A percentile compares a stretch with the other conserved stretches of the same genome.
These are phyloP conservation scores for Tamandua tetradactyla DNA, from an alignment of 2,797 vertebrate genomes.

Conservation along the genomic window DNA sequence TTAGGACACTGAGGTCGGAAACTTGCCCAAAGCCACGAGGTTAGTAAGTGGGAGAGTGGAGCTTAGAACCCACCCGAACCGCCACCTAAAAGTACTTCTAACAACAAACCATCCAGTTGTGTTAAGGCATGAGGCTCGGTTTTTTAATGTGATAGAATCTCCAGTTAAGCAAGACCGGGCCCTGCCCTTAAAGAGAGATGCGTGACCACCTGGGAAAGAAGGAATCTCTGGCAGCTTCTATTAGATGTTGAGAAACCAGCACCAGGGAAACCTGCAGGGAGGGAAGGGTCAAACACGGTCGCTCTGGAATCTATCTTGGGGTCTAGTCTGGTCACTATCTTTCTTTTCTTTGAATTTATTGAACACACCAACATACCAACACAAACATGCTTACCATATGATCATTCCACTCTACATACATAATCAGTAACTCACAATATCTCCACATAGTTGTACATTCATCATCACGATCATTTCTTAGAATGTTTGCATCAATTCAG, in stretches of 20 bases:
- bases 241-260: background rate
- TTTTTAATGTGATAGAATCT: background rate
- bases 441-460: too few species aligned
- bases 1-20: background rate
- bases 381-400: too few species aligned
- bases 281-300: background rate
- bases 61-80: background rate
- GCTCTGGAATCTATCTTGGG: background rate
- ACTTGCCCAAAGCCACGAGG: background rate
- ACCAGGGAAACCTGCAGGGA: too few species aligned
- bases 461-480: too few species aligned
- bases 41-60: background rate
- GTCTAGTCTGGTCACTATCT: background rate
- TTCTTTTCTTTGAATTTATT: background rate
- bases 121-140: background rate
- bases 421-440: too few species aligned
- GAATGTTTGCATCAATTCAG: too few species aligned
- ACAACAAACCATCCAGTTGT: background rate
- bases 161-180: background rate
- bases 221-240: background rate
- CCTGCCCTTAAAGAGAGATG: background rate
- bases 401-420: too few species aligned
- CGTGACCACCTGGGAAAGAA: background rate
- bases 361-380: too few species aligned
- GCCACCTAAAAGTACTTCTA: background rate